These are phyloP conservation scores for Thyatira batis DNA, from an alignment of 2,888 invertebrate species.

Conservation along the genomic window DNA sequence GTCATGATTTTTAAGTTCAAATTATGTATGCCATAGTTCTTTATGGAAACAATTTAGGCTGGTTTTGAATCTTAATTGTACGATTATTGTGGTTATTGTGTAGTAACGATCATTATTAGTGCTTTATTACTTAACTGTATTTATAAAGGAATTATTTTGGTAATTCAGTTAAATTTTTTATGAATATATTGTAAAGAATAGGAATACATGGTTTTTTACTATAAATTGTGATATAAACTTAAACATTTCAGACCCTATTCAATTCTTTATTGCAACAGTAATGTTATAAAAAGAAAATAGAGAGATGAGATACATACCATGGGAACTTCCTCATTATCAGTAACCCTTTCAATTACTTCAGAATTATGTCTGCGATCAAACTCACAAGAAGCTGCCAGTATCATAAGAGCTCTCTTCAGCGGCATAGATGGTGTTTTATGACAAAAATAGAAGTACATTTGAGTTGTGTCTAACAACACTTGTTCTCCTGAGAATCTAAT, in stretches of 20 bases:
- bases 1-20: not conserved
- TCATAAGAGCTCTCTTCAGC: constrained; percentile 97
- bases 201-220: no score
- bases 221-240: no score
- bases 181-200: no score
- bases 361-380: constrained; percentile 97
- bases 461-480: constrained; percentile 97
- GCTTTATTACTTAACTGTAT: no score
- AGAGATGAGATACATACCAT: constrained; percentile 83
- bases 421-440: constrained; percentile 98
- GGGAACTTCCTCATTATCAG: constrained; percentile 97
- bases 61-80: no score
- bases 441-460: constrained; percentile 97
- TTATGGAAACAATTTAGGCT: no score
- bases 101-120: no score
- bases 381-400: constrained; percentile 97
- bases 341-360: constrained; percentile 95
- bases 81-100: no score
- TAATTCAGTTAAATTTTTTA: no score
- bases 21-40: no score
- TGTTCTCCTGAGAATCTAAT: constrained; percentile 98
- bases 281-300: not conserved
- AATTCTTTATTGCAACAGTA: not conserved
- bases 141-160: no score
- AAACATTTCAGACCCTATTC: no score